phyloP scores from a whole-genome alignment of 1,140 invertebrate genomes.

The Drosophila navojoa region DNA sequence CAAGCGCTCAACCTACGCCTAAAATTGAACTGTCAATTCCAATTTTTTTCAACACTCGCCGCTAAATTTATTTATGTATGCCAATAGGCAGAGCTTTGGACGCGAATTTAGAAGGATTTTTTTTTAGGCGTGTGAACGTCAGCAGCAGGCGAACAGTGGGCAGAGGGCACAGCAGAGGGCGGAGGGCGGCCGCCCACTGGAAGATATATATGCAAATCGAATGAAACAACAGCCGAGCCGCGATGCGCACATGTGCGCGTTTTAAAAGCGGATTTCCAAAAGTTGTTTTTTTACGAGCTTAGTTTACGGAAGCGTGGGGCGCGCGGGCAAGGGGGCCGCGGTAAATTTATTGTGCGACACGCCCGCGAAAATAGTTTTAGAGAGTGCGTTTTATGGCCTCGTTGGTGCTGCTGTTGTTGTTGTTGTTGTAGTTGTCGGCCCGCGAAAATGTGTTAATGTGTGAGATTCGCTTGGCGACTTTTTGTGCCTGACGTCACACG shows the following conservation, averaged over 20 bases:
- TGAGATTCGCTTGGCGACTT: slow-evolving; percentile 65
- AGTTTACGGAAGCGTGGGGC: background rate
- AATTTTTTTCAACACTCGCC: slow-evolving; percentile 17
- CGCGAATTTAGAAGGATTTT: slow-evolving; percentile 51
- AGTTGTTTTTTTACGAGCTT: slow-evolving; percentile 68
- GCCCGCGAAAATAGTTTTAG: slow-evolving; percentile 74
- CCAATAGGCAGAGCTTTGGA: slow-evolving; percentile 46
- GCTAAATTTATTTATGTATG: slow-evolving; percentile 68
- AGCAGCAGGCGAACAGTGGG: slow-evolving; percentile 42
- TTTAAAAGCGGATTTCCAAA: slow-evolving; percentile 73
- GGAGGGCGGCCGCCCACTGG: slow-evolving; percentile 19
- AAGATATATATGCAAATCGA: slow-evolving; percentile 72
- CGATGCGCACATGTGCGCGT: slow-evolving; percentile 46
- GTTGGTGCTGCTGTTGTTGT: background rate
- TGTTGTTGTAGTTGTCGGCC: slow-evolving; percentile 2
- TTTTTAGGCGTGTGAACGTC: slow-evolving; percentile 61
- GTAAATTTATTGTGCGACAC: slow-evolving; percentile 71
- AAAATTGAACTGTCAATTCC: slow-evolving; percentile 78
- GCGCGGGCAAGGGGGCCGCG: background rate
- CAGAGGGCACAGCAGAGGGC: background rate
- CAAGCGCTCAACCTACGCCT: slow-evolving; percentile 21
- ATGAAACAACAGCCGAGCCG: slow-evolving; percentile 51
- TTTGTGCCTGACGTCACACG: slow-evolving; percentile 32
- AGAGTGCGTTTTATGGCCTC: slow-evolving; percentile 68
- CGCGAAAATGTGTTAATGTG: slow-evolving; percentile 75